Conservation (phyloP, 2,113 vertebrate genomes). For the Ia io region DNA sequence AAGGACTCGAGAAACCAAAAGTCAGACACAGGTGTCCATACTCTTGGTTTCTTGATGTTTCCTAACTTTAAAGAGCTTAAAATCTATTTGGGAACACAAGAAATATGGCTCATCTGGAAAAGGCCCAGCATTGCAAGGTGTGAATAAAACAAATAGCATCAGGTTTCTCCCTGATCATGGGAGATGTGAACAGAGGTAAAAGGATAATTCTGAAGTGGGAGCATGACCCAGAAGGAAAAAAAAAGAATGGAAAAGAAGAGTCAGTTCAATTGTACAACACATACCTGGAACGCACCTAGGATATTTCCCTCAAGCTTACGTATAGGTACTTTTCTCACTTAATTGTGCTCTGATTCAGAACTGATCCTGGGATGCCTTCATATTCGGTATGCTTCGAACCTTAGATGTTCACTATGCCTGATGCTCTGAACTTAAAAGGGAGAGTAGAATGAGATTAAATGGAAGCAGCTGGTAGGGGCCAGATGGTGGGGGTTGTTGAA, state of each 20-base stretch:
- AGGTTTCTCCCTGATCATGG: background rate
- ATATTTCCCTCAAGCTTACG: background rate
- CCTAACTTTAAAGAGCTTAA: background rate
- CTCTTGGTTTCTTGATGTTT: background rate
- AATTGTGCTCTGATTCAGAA: background rate
- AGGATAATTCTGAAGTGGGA: background rate
- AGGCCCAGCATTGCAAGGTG: background rate
- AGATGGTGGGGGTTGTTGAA: background rate
- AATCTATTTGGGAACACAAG: background rate
- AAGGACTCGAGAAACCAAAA: background rate
- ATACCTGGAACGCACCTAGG: background rate
- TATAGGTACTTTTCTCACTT: background rate
- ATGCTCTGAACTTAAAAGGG: background rate
- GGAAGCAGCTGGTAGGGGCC: background rate
- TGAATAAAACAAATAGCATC: background rate
- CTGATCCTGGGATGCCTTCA: background rate
- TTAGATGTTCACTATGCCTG: background rate
- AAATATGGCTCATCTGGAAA: background rate
- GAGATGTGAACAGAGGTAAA: background rate
- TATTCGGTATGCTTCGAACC: background rate
- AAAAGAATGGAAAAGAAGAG: background rate
- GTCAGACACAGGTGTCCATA: background rate
- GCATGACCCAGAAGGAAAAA: background rate
- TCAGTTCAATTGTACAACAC: background rate
- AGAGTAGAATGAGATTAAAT: background rate